Base-by-base conservation (phyloP, 2,888 invertebrate species). In the Torymus aiolomorphi region DNA sequence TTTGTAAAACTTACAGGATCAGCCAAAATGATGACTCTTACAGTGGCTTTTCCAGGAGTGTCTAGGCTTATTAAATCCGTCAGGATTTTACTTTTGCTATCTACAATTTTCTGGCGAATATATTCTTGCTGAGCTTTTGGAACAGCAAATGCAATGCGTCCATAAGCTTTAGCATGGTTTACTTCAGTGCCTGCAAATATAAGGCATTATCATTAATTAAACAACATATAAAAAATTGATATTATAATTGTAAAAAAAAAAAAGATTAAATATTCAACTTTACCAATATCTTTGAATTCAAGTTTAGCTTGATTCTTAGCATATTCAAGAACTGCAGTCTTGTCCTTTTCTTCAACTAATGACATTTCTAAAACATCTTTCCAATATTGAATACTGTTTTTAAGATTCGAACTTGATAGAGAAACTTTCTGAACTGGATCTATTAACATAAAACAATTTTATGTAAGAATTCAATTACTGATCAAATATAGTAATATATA, bases 1-100 rank as follows among this genome's bases (percentile, higher is more conserved):
- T 99, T 98, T 80, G 54, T 59, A 61, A 54, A 11, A 87, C 91
- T 90, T 89, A 94, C 95, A 0, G 99, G 98, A 92, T 99, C 99
- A 1, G 97, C 97, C 2, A 99, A 92, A 86, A 99, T 99, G 78
- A 99, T 96, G 52, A 99, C 99, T 83, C 96, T 93, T 0, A 99
- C 99, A 0, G 97, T 96, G 0, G 98, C 98, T 91, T 99, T 99
- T 65, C 97, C 99, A 0, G 99, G 99, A 0, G 99, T 99, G 87
- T 97, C 97, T 83, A 99, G 91, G n/a, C 95, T 95, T 75, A 97
- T 95, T 20, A 98, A 92, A 0, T 97, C 97, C 0, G 97, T 98
- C 14, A 98, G 91, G 84, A 99, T 96, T 54, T 93, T 95, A 80
- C 94, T 93, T 8, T 94, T 93, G 0, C 93, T 93, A 5, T 94